These are phyloP conservation scores for Rotaria sp. DNA, from an alignment of 2,888 invertebrate species.

Conservation along the genomic window DNA sequence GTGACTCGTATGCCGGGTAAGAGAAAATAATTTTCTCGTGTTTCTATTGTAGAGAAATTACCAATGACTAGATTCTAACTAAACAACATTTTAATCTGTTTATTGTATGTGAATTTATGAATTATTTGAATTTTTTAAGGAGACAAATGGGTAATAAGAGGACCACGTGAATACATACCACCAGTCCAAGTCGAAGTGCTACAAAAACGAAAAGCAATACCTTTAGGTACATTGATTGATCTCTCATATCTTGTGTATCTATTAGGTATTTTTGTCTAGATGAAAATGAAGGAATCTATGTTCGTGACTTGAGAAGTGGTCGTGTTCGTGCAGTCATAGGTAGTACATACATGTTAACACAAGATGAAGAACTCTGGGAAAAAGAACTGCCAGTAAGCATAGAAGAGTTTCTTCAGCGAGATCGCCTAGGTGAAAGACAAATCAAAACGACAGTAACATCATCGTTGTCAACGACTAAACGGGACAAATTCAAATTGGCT, in stretches of 20 bases:
- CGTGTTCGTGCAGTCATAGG: conserved; percentile 56
- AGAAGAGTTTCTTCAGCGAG: conserved; percentile 31
- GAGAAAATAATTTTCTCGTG: conserved; percentile 48
- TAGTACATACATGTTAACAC: conserved; percentile 58
- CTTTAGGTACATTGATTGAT: conserved; percentile 45
- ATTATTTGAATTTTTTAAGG: too few species aligned
- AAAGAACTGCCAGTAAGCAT: conserved; percentile 55
- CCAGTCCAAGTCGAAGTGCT: conserved; percentile 58
- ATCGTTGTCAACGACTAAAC: conserved; percentile 7
- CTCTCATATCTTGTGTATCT: background rate
- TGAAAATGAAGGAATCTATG: conserved; percentile 59
- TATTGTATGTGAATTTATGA: conserved; percentile 52
- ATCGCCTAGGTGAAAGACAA: conserved; percentile 48
- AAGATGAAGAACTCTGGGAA: conserved; percentile 56
- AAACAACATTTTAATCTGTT: conserved; percentile 56
- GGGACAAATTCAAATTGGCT: conserved; percentile 54
- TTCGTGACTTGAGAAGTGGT: conserved; percentile 53
- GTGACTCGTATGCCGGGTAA: conserved; percentile 54
- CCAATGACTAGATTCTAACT: too few species aligned
- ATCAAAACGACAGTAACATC: conserved; percentile 41
- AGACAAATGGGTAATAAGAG: conserved; percentile 58
- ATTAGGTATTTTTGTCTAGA: conserved; percentile 44
- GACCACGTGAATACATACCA: conserved; percentile 58
- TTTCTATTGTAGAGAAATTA: too few species aligned
- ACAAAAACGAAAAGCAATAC: conserved; percentile 55